Conservation (phyloP, 2,113 vertebrate species). For the Ursus arctos region DNA sequence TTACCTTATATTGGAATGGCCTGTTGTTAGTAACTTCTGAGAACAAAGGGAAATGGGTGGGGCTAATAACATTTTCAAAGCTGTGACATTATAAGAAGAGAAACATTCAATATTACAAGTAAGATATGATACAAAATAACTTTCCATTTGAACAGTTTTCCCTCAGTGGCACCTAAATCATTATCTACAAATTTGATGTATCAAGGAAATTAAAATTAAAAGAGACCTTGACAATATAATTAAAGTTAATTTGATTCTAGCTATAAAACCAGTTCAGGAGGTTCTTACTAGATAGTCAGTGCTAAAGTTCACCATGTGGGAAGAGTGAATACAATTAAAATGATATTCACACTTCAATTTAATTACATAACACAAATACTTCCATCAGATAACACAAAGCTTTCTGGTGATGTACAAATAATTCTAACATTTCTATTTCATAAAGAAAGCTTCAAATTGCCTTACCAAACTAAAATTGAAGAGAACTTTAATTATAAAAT, state of each 20-base stretch:
- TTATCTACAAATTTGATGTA: slow-evolving; percentile 54
- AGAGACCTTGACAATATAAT: slow-evolving; percentile 64
- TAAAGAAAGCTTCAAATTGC: slow-evolving; percentile 4
- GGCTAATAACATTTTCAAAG: neutral
- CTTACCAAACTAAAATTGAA: slow-evolving; percentile 3
- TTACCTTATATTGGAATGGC: neutral
- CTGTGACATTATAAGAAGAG: neutral
- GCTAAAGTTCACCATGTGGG: slow-evolving; percentile 58
- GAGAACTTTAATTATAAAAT: neutral
- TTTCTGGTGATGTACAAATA: slow-evolving; percentile 34
- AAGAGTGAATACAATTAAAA: slow-evolving; percentile 74
- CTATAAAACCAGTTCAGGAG: slow-evolving; percentile 60
- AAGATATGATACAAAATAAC: neutral
- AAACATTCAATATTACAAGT: neutral
- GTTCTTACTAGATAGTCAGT: slow-evolving; percentile 50
- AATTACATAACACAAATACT: slow-evolving; percentile 72
- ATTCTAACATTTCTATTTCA: neutral
- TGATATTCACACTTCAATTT: slow-evolving; percentile 70
- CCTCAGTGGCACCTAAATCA: slow-evolving; percentile 43
- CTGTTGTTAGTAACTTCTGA: neutral
- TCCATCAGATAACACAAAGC: slow-evolving; percentile 66
- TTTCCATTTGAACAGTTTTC: slow-evolving; percentile 24
- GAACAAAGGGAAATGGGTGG: neutral
- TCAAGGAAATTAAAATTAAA: slow-evolving; percentile 73
- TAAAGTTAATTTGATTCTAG: slow-evolving; percentile 76